phyloP scores from a whole-genome alignment of 2,113 vertebrate species.

The Solea senegalensis region DNA sequence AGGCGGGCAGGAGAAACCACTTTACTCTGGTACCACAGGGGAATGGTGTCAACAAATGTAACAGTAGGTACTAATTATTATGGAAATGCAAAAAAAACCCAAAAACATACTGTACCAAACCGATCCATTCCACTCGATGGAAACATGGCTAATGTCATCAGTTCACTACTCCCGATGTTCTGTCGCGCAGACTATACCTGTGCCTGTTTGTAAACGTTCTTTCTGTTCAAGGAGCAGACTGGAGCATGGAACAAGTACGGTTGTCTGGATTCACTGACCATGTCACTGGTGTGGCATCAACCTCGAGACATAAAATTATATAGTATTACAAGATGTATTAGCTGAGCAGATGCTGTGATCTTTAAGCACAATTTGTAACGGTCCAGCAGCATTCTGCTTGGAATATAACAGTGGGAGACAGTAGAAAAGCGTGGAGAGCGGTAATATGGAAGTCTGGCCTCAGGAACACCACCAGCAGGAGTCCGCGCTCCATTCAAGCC shows the following conservation, averaged over 20 bases:
- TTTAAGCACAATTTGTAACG: slow-evolving; percentile 43
- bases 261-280: slow-evolving; percentile 21
- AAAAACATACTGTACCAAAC: too few species aligned
- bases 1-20: too few species aligned
- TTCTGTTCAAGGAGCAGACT: neutral
- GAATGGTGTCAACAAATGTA: too few species aligned
- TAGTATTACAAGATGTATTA: slow-evolving; percentile 43
- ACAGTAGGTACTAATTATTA: too few species aligned
- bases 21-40: too few species aligned
- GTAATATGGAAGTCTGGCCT: slow-evolving; percentile 25
- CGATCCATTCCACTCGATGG: too few species aligned
- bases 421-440: slow-evolving; percentile 23
- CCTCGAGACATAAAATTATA: slow-evolving; percentile 45
- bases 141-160: slow-evolving; percentile 25
- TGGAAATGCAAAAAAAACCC: too few species aligned
- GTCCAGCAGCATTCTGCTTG: slow-evolving; percentile 28
- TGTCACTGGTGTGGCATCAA: slow-evolving; percentile 24
- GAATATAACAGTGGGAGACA: slow-evolving; percentile 21
- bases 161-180: slow-evolving; percentile 11
- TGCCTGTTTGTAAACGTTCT: neutral
- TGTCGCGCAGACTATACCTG: neutral
- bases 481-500: slow-evolving; percentile 40
- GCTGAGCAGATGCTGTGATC: slow-evolving; percentile 39
- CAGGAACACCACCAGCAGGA: slow-evolving; percentile 35
- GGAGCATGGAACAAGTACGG: neutral